Evolutionary conservation across 2,888 invertebrate species (phyloP).

Genomic region (Drosophila mimetica): DNA sequence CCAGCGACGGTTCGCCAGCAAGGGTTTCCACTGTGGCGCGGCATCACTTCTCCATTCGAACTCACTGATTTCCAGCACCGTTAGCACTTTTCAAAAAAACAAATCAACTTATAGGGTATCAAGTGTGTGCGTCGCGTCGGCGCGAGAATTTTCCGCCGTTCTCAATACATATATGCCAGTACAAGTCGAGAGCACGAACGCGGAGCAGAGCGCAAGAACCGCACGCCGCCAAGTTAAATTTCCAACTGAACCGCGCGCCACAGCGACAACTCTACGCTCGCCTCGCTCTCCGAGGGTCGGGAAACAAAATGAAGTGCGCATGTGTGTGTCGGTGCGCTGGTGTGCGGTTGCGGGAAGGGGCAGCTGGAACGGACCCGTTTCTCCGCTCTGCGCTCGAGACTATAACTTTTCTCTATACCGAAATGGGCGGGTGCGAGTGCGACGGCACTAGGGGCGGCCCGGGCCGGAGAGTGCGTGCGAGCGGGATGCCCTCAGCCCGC

Average conservation of each 20-base stretch:
- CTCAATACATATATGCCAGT: background rate
- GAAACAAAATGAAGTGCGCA: slow-evolving; percentile 75
- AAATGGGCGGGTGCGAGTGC: slow-evolving; percentile 49
- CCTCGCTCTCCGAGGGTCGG: background rate
- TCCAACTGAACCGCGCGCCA: slow-evolving; percentile 14
- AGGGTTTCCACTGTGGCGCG: slow-evolving; percentile 13
- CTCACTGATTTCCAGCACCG: slow-evolving; percentile 6
- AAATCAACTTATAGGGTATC: slow-evolving; percentile 2
- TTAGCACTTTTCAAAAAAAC: slow-evolving; percentile 2
- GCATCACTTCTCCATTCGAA: slow-evolving; percentile 15
- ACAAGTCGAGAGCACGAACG: background rate
- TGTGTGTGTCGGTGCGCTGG: slow-evolving; percentile 49
- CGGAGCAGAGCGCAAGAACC: slow-evolving; percentile 15
- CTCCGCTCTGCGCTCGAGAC: slow-evolving; percentile 11
- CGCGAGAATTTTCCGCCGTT: slow-evolving; percentile 19
- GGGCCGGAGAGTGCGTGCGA: slow-evolving; percentile 33
- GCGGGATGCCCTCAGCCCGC: slow-evolving; percentile 37
- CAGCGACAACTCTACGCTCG: slow-evolving; percentile 61
- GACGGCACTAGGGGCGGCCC: slow-evolving; percentile 36
- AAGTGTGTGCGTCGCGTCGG: slow-evolving; percentile 23
- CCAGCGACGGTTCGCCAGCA: slow-evolving; percentile 27
- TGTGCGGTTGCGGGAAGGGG: slow-evolving; percentile 53
- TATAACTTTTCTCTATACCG: slow-evolving; percentile 71
- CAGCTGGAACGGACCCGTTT: slow-evolving; percentile 60
- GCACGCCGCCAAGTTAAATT: slow-evolving; percentile 16